These are phyloP conservation scores for Tanytarsus gracilentus DNA, from an alignment of 2,888 invertebrate species.

Conservation along the genomic window DNA sequence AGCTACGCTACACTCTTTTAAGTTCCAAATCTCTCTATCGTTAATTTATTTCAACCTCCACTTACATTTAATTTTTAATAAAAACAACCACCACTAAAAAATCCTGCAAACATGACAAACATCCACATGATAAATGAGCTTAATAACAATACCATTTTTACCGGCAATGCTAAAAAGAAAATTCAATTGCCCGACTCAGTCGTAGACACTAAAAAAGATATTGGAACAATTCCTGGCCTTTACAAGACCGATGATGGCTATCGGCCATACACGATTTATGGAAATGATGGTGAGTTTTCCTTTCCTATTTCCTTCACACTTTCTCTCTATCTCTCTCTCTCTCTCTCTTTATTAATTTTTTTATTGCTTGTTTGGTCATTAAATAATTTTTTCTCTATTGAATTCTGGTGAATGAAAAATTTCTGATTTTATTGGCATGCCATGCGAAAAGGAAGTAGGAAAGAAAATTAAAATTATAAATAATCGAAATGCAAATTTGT, in stretches of 20 bases:
- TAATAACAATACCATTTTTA: slow-evolving; percentile 25
- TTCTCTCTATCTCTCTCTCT: slow-evolving; percentile 20
- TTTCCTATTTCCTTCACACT: slow-evolving; percentile 32
- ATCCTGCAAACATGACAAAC: slow-evolving; percentile 22
- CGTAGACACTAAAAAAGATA: slow-evolving; percentile 35
- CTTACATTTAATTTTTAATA: not conserved
- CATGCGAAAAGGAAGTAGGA: too few species aligned
- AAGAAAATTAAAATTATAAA: too few species aligned
- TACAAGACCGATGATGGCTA: slow-evolving; percentile 42
- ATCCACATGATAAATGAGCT: slow-evolving; percentile 28
- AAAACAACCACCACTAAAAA: too few species aligned
- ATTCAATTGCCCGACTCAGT: slow-evolving; percentile 34
- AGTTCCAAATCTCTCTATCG: not conserved
- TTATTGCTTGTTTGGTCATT: slow-evolving; percentile 24
- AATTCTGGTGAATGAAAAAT: slow-evolving; percentile 20
- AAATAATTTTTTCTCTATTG: slow-evolving; percentile 8
- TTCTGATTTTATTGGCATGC: slow-evolving; percentile 15
- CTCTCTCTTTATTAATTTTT: slow-evolving; percentile 18
- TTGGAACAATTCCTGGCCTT: slow-evolving; percentile 37
- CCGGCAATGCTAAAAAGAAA: slow-evolving; percentile 15
- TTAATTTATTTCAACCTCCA: not conserved
- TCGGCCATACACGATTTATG: slow-evolving; percentile 43
- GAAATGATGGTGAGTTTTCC: slow-evolving; percentile 42
- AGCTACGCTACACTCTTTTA: not conserved
- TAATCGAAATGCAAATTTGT: too few species aligned